Evolutionary conservation across 2,113 vertebrate genomes (phyloP), one percentile per base, ranked within the genome.

Genomic region (Falcunculus frontatus): DNA sequence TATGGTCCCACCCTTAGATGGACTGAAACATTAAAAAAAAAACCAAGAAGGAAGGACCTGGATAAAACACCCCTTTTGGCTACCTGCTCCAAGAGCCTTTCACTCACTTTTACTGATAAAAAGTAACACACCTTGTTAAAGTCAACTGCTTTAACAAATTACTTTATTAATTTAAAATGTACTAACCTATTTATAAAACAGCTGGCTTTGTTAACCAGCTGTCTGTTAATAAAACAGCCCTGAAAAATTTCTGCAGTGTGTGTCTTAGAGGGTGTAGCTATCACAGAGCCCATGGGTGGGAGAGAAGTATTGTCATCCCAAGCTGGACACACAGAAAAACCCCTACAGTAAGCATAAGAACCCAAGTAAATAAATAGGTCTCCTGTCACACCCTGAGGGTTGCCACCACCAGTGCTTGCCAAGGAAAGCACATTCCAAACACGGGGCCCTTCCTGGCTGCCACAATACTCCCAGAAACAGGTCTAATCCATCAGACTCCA

Each of bases 341-440:
- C 69, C 68, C 64, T 64, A 56, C 13, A 59, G 75, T 59, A 86
- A 81, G 59, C 25, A 46, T 23, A 63, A 72, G 90, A 84, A 95
- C 52, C 46, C 76, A 91, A 89, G 37, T 33, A 90, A 84, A 94
- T 70, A 96, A 95, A 90, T 12, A 92, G 59, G 64, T 94, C 79
- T 86, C 72, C 56, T 49, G 73, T 96, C 88, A 93, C 83, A 90
- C 85, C 90, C 96, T 84, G 47, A 86, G 81, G 60, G 73, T 64
- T 95, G 88, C 83, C 85, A 96, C 78, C 68, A 72, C 64, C 85
- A 75, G 68, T 3, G 2, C 73, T 87, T 77, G 88, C 95, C 95
- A 95, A 89, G 64, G 49, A 94, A 96, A 95, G 68, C 80, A 92
- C 76, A 89, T 93, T 95, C 88, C 88, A 96, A 88, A 84, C 81